These are phyloP conservation scores for Cladopsammia gracilis DNA, from an alignment of 64 coral and sea anemone species.

Conservation along the genomic window DNA sequence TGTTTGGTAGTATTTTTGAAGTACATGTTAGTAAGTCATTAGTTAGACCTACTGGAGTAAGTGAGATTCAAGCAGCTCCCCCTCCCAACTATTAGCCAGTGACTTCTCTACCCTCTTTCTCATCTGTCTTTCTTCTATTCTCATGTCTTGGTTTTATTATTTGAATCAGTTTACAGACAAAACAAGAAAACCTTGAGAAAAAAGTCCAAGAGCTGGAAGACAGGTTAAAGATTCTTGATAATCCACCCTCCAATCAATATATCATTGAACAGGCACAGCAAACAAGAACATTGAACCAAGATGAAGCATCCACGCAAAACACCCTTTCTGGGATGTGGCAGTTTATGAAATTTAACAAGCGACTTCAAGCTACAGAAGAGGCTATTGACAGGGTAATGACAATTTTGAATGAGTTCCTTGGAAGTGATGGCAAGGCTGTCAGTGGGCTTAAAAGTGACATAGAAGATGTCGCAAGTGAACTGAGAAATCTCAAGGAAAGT, in stretches of 20 bases:
- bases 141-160: background rate
- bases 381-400: constrained; percentile 89
- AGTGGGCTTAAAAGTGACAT: constrained; percentile 71
- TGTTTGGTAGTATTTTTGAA: too few relatives aligned
- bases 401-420: constrained; percentile 86
- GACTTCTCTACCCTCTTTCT: too few relatives aligned
- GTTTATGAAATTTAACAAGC: constrained; percentile 91
- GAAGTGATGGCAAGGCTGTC: constrained; percentile 40
- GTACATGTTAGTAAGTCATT: too few relatives aligned
- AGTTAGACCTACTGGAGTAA: too few relatives aligned
- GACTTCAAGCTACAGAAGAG: constrained; percentile 87
- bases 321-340: constrained; percentile 76
- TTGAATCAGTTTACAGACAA: constrained; percentile 55
- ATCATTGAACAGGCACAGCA: constrained; percentile 87
- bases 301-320: constrained; percentile 7
- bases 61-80: too few relatives aligned
- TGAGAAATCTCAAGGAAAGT: constrained; percentile 69
- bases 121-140: background rate
- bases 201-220: constrained; percentile 83
- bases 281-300: background rate
- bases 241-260: constrained; percentile 71
- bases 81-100: too few relatives aligned
- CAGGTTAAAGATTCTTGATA: constrained; percentile 81
- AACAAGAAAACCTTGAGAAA: constrained; percentile 67
- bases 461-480: constrained; percentile 71